Conservation (phyloP, 2,797 vertebrate genomes). For the Picus viridis region DNA sequence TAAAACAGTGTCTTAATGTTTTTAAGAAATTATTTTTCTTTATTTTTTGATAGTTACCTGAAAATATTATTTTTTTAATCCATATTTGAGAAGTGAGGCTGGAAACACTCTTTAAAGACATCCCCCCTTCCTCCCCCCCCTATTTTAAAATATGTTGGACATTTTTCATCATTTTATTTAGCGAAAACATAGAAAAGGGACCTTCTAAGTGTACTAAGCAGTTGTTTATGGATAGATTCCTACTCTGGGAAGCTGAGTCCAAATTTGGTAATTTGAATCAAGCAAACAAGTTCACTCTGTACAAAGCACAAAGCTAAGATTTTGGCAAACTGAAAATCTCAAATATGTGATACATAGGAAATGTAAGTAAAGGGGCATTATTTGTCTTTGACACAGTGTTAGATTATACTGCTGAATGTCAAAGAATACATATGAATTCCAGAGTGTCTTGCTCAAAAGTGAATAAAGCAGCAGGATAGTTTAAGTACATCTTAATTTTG, state of each 20-base stretch:
- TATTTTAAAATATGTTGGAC: not conserved
- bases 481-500: not conserved
- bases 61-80: not conserved
- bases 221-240: not conserved
- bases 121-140: accelerated
- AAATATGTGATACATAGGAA: not conserved
- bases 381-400: not conserved
- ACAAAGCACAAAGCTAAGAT: not conserved
- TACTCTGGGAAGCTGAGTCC: not conserved
- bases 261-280: not conserved
- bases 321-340: not conserved
- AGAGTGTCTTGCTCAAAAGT: not conserved
- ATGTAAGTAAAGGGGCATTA: not conserved
- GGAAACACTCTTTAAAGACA: not conserved
- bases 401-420: not conserved
- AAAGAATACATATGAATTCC: not conserved
- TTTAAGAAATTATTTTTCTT: not conserved
- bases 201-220: not conserved
- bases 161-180: not conserved
- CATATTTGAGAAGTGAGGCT: not conserved
- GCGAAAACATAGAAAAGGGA: not conserved
- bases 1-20: not conserved
- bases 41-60: not conserved
- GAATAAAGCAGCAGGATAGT: not conserved
- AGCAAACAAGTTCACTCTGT: not conserved